A percentile compares a stretch with the other conserved stretches of the same genome.
Evolutionary conservation across 2,888 invertebrate genomes (phyloP).

Genomic region (Xanthorhoe spadicearia): DNA sequence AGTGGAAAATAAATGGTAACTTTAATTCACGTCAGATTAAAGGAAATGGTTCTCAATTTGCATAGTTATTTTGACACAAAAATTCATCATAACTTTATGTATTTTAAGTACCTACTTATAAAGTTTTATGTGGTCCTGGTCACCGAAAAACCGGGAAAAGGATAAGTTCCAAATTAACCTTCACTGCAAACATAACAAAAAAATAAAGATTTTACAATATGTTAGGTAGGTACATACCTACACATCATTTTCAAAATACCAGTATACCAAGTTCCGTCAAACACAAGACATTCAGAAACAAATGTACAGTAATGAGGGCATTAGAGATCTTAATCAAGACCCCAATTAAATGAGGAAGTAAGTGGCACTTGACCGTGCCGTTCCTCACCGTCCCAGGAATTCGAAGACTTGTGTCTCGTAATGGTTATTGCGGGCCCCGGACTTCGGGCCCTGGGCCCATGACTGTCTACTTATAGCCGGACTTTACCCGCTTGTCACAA

Average conservation of each 20-base stretch:
- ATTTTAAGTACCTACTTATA: not conserved
- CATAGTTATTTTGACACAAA: not conserved
- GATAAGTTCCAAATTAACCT: too few species aligned
- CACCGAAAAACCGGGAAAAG: too few species aligned
- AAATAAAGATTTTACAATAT: too few species aligned
- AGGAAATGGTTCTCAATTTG: not conserved
- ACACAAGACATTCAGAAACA: not conserved
- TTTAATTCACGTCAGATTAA: too few species aligned
- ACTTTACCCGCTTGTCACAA: not conserved
- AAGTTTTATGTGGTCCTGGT: too few species aligned
- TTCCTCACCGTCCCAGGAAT: slow-evolving; percentile 20
- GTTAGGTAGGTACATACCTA: too few species aligned
- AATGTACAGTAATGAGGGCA: not conserved
- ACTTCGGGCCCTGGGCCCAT: slow-evolving; percentile 2
- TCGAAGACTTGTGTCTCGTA: slow-evolving; percentile 13
- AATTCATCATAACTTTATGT: not conserved
- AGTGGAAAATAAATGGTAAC: not conserved
- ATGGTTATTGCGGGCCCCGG: slow-evolving; percentile 8
- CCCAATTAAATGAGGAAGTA: slow-evolving; percentile 15
- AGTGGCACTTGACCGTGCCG: slow-evolving; percentile 15
- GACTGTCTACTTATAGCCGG: slow-evolving; percentile 10
- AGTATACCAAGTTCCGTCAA: not conserved
- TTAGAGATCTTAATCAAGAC: slow-evolving; percentile 10
- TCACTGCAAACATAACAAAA: too few species aligned
- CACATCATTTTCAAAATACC: not conserved